Conservation (phyloP, 1,140 invertebrate species). For the Euura saliciscinereae region DNA sequence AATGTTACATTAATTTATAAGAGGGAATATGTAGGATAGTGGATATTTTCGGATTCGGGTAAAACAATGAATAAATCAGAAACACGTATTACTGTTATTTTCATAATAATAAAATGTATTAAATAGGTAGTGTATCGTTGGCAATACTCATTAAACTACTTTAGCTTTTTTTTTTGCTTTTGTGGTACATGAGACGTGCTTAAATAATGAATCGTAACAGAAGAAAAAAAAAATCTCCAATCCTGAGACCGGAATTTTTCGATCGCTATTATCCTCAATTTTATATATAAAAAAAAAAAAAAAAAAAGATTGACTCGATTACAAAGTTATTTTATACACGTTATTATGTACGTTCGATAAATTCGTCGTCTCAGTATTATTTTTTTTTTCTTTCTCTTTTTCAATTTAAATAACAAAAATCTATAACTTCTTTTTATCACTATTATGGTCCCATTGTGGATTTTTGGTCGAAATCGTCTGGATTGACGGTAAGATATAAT, state of each 20-base stretch:
- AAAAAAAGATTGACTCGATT: slow-evolving; percentile 22
- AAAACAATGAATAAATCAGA: slow-evolving; percentile 26
- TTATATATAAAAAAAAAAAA: slow-evolving; percentile 1
- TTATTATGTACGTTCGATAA: neutral
- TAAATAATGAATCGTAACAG: slow-evolving; percentile 20
- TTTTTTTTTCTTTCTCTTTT: neutral
- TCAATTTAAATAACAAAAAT: neutral
- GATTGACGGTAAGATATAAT: slow-evolving; percentile 8
- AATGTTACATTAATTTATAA: no score
- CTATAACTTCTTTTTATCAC: slow-evolving; percentile 36
- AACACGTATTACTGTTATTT: slow-evolving; percentile 34
- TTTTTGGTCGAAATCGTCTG: slow-evolving; percentile 44
- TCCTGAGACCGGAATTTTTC: neutral
- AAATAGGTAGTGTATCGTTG: slow-evolving; percentile 56
- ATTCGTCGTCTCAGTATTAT: neutral
- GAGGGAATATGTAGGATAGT: no score
- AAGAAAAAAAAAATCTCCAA: neutral
- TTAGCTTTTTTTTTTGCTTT: slow-evolving; percentile 21
- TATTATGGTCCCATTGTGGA: slow-evolving; percentile 49
- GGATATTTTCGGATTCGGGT: neutral
- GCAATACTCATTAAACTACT: slow-evolving; percentile 56
- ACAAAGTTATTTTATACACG: neutral
- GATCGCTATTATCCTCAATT: no score
- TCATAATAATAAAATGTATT: slow-evolving; percentile 60
- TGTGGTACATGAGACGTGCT: slow-evolving; percentile 50